These are phyloP conservation scores for Chrysotoxum bicinctum DNA, from an alignment of 2,888 invertebrate species.

Conservation along the genomic window DNA sequence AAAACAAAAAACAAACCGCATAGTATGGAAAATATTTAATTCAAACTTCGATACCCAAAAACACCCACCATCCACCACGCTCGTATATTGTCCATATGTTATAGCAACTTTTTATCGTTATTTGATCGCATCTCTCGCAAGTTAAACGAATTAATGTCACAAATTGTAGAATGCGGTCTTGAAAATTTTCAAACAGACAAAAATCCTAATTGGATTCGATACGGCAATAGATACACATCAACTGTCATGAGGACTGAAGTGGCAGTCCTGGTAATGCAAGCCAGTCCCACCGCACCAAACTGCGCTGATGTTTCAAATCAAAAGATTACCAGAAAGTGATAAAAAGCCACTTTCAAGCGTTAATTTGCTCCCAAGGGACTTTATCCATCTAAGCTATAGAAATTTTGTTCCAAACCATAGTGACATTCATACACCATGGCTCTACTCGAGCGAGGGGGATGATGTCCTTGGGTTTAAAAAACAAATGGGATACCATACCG, in stretches of 20 bases:
- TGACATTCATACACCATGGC: constrained; percentile 34
- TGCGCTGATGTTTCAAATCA: constrained; percentile 60
- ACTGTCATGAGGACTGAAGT: neutral
- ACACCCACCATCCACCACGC: neutral
- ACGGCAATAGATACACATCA: constrained; percentile 46
- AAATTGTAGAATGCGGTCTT: constrained; percentile 11
- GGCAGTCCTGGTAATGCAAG: neutral
- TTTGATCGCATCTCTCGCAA: neutral
- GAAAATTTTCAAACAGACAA: constrained; percentile 5
- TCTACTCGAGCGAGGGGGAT: neutral
- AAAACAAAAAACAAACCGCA: too few species aligned
- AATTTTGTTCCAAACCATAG: constrained; percentile 45
- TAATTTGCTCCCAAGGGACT: constrained; percentile 75
- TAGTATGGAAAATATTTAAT: neutral
- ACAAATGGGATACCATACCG: constrained; percentile 22
- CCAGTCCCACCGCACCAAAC: constrained; percentile 24
- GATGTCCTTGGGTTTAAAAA: constrained; percentile 1
- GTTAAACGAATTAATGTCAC: constrained; percentile 30
- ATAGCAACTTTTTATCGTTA: neutral
- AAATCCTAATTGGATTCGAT: constrained; percentile 63
- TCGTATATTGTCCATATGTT: constrained; percentile 2
- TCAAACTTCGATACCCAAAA: neutral
- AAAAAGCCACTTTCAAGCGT: constrained; percentile 74
- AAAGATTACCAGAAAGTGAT: constrained; percentile 71
- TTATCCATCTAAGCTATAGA: neutral